phyloP scores from a whole-genome alignment of 2,797 vertebrate genomes.

The Dromococcyx pavoninus region DNA sequence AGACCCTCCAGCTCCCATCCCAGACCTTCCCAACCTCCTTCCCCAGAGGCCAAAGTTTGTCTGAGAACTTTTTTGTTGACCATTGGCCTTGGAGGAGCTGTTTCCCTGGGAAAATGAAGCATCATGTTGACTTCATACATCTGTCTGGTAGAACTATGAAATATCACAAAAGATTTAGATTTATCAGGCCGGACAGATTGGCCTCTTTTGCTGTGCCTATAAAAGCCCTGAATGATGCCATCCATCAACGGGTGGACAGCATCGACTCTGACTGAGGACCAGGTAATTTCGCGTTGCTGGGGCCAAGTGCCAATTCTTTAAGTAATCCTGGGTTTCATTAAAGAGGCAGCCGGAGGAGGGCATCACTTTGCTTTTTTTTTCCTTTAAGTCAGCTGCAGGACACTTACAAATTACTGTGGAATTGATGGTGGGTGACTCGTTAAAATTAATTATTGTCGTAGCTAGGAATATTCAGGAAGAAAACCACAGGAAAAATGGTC shows the following conservation, averaged over 20 bases:
- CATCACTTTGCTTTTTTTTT: neutral
- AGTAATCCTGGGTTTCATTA: conserved; percentile 64
- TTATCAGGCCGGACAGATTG: conserved; percentile 59
- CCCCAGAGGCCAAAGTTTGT: neutral
- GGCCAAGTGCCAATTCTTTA: conserved; percentile 61
- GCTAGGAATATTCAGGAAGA: conserved; percentile 69
- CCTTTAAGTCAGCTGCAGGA: conserved; percentile 55
- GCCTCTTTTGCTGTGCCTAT: conserved; percentile 55
- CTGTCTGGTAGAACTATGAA: conserved; percentile 39
- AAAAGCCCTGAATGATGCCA: conserved; percentile 67
- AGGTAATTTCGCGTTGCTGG: conserved; percentile 35
- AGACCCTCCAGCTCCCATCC: neutral
- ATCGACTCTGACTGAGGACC: conserved; percentile 48
- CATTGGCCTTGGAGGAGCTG: neutral
- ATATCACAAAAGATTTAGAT: conserved; percentile 65
- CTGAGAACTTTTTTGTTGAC: conserved; percentile 5
- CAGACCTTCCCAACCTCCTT: neutral
- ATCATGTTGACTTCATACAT: neutral
- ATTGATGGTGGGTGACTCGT: conserved; percentile 58
- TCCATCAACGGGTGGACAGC: conserved; percentile 53
- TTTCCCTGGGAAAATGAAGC: neutral
- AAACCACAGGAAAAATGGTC: conserved; percentile 59
- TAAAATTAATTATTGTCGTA: conserved; percentile 72
- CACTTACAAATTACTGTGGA: conserved; percentile 46
- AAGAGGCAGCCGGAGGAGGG: conserved; percentile 27